Evolutionary conservation across 2,888 invertebrate genomes (phyloP), one percentile per base, ranked within the genome.

Genomic region (Melangyna quadrimaculata): DNA sequence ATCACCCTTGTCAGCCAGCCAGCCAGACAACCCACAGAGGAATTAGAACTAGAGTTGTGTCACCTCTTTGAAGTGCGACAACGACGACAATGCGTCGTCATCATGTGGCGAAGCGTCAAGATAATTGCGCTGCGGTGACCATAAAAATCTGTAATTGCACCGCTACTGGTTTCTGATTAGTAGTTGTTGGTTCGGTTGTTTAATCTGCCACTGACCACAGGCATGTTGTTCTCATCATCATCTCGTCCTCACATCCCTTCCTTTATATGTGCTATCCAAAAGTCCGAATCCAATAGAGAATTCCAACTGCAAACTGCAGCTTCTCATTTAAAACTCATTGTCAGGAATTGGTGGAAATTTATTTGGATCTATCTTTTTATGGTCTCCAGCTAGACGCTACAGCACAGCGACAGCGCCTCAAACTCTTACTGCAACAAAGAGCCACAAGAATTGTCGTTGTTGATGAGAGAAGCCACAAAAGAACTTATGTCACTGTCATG

Each of bases 401-500:
- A 29, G 3, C 45, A 43, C 53, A 32, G 19, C 43, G n/a, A n/a
- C 24, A 32, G 24, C 17, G n/a, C 4, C 14, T 27, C 12, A 10
- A 37, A 35, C 8, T 57, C 9, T 29, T 22, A 19, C 32, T 24
- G 14, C 61, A 40, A 45, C 65, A 65, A 45, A 29, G 45, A 65
- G 45, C 43, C 27, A 29, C 29, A 43, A 45, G 65, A 65, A 51
- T 51, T 74, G 83, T 70, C 67, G 75, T 79, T 71, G 70, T 71
- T 78, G 87, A 74, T 78, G 78, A 82, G 87, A 74, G 82, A 87
- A 82, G 81, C 78, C 87, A 82, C 82, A 78, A 87, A 82, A 82
- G 87, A 87, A 87, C 87, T 87, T 78, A 87, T 87, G 87, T 87
- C 87, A 87, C 81, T 87, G 87, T 87, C 87, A 82, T 87, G 87